Evolutionary conservation across 2,888 invertebrate genomes (phyloP), one percentile per base, ranked within the genome.

Genomic region (Trilocha varians): DNA sequence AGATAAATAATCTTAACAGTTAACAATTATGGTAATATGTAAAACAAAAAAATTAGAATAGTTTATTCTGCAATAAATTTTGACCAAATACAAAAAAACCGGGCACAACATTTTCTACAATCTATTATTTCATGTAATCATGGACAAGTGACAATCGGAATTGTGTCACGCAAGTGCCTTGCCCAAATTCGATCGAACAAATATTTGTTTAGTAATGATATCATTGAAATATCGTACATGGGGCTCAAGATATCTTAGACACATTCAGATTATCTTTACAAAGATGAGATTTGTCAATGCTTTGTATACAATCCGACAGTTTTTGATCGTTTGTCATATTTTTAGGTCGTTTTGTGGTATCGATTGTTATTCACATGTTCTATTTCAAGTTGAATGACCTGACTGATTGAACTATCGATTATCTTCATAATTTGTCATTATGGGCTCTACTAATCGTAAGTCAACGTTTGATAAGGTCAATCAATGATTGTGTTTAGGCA

Each of bases 331-430:
- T 75, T 75, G 70, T 74, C 73, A 60, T 53, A 58, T 62, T 65
- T 61, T 63, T 62, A 62, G 62, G 53, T 59, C 62, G 62, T 70
- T 71, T 73, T 70, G 57, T 55, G 44, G 58, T 52, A 59, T 63
- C 69, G 62, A 65, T 51, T 65, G 52, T 57, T 67, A 63, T 75
- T 77, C 73, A 70, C 75, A 76, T 71, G 64, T 53, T 62, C 60
- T 54, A 62, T 50, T 63, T 62, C 50, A 60, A 62, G 80, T 78
- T 82, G 74, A 79, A 75, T 44, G 73, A 75, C 71, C 77, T 70
- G 65, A 61, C 66, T 60, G 59, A 57, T 46, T 44, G 46, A 45
- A 40, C 51, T 43, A 44, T 48, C 47, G 58, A 57, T 68, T 59
- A 70, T 65, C 62, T 66, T 49, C 53, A 60, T 59, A 65, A 70